These are phyloP conservation scores for Actinopyga echinites DNA, from an alignment of 53 echinoderm and acorn worm genomes.

Conservation along the genomic window DNA sequence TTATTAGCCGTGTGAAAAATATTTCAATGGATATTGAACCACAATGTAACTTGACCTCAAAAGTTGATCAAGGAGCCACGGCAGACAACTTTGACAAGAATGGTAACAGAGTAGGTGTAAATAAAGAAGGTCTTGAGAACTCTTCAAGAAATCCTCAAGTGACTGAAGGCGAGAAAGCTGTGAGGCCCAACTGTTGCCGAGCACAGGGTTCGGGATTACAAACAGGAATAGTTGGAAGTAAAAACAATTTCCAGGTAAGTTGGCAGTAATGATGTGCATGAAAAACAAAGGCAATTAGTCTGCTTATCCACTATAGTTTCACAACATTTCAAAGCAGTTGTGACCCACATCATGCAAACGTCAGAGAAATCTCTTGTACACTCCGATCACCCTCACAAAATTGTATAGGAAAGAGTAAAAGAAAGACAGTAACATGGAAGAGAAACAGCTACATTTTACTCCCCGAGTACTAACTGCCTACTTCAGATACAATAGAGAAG, in stretches of 20 bases:
- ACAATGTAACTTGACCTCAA: background rate
- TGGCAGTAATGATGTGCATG: background rate
- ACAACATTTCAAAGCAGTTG: no score
- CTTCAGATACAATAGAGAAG: no score
- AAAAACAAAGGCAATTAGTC: no score
- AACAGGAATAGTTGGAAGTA: conserved; percentile 73
- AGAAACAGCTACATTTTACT: no score
- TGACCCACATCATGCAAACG: no score
- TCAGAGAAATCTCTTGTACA: no score
- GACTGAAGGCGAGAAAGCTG: background rate
- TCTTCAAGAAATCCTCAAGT: background rate
- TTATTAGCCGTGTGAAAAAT: conserved; percentile 51
- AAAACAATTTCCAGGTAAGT: conserved; percentile 99
- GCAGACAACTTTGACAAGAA: conserved; percentile 6
- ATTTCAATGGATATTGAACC: conserved; percentile 20
- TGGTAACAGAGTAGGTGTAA: conserved; percentile 12
- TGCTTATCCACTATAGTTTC: no score
- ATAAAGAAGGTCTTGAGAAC: background rate
- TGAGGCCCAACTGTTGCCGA: conserved; percentile 62
- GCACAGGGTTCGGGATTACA: conserved; percentile 78
- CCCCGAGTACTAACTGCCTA: no score
- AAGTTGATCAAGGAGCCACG: background rate
- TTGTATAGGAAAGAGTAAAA: no score
- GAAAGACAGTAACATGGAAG: no score
- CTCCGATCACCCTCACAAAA: no score